phyloP scores from a whole-genome alignment of 2,113 vertebrate genomes.

The Psammodynastes pulverulentus region DNA sequence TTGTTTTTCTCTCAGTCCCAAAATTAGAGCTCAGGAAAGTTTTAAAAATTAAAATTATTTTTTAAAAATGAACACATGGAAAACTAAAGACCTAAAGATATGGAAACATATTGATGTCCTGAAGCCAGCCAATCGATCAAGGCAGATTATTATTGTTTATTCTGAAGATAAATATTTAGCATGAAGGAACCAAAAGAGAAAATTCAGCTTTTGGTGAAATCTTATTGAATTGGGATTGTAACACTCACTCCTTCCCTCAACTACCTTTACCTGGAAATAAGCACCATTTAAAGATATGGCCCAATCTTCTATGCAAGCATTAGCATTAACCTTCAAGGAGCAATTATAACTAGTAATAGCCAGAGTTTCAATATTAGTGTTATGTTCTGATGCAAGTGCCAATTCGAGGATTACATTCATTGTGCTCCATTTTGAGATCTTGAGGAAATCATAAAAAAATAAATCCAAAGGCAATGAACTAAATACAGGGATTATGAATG shows the following conservation, averaged over 20 bases:
- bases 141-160: not conserved
- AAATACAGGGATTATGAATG: not conserved
- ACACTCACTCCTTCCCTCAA: not conserved
- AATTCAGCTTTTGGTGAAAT: not conserved
- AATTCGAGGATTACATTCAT: not conserved
- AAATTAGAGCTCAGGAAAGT: conserved; percentile 37
- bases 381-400: too few species aligned
- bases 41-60: conserved; percentile 30
- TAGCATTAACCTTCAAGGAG: not conserved
- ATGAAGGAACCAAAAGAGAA: not conserved
- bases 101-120: not conserved
- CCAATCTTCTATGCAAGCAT: not conserved
- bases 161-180: conserved; percentile 1
- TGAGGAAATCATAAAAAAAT: not conserved
- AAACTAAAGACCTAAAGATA: conserved; percentile 38
- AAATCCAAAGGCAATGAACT: not conserved
- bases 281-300: conserved; percentile 7
- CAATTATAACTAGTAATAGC: not conserved
- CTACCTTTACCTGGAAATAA: not conserved
- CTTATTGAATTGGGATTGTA: not conserved
- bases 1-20: conserved; percentile 41
- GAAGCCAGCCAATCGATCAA: not conserved
- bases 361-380: not conserved
- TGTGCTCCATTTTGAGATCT: not conserved
- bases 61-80: conserved; percentile 14